Evolutionary conservation across 2,888 invertebrate species (phyloP), one percentile per base, ranked within the genome.

Genomic region (Drosophila suboccidentalis): DNA sequence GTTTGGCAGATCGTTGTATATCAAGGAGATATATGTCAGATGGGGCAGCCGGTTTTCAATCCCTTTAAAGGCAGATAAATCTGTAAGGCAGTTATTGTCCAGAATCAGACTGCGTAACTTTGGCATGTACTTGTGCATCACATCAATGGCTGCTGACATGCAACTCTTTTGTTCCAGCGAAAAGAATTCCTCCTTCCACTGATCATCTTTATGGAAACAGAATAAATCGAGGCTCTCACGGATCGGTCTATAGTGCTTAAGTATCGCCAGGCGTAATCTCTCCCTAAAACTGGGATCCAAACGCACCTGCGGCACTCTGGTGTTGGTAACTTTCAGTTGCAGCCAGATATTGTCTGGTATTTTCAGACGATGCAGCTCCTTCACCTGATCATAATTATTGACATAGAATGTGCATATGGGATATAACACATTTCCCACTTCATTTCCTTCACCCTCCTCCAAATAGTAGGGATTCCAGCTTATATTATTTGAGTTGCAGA

Each of bases 351-450:
- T 1, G 10, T 10, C 11, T 17, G 34, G 41, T 6, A 59, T 4
- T 15, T 32, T 15, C 15, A 60, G 15, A 6, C 2, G 1, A 5
- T 50, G 26, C 19, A 64, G 22, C 1, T 8, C 9, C 10, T 3
- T 38, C 1, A 49, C 59, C 9, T 43, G 9, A 0, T 1, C 8
- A 26, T 36, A 41, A 2, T 19, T 10, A n/a, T 19, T 59, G 3
- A 64, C 59, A 49, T 58, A 64, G 43, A 59, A 64, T 8, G 49
- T 36, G 17, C 43, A 64, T 22, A 6, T 17, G 17, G 26, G 26
- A 26, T 26, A 26, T 26, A 5, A 0, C 26, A 26, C 5, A 5
- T 26, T 26, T 26, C 5, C 26, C 26, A 26, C 5, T 26, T 26
- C 26, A 1, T 26, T 26, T 26, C 6, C 26, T 26, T 26, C 26